Conservation (phyloP, 2,113 vertebrate genomes). For the Dasyurus viverrinus region DNA sequence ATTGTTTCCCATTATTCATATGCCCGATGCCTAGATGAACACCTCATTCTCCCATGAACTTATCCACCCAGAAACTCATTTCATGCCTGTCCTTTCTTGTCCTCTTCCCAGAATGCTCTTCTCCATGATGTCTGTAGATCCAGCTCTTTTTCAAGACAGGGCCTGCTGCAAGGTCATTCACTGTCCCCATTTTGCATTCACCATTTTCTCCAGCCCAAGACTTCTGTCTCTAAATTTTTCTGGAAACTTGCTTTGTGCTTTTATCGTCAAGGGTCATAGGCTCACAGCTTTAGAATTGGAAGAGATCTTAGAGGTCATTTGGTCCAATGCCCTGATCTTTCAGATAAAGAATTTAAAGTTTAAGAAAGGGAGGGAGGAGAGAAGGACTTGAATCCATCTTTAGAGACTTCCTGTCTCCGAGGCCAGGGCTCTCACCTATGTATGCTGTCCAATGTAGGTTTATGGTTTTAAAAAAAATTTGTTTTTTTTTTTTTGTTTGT, state of each 20-base stretch:
- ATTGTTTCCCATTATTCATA: neutral
- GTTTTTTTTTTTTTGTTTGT: too few relatives aligned
- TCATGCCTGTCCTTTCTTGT: neutral
- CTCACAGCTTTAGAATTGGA: neutral
- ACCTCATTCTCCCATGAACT: neutral
- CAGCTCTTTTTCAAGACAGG: neutral
- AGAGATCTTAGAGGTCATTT: neutral
- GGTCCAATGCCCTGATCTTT: neutral
- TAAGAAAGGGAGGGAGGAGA: neutral
- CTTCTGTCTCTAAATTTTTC: neutral
- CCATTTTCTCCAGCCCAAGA: neutral
- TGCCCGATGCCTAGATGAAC: neutral
- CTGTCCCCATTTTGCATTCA: neutral
- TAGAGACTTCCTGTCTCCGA: neutral
- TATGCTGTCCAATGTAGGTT: neutral
- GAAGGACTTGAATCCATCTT: neutral
- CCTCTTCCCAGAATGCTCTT: neutral
- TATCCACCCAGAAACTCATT: neutral
- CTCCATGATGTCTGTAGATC: neutral
- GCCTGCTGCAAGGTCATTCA: neutral
- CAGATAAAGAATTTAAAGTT: neutral
- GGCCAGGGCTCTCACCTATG: neutral
- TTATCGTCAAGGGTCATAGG: neutral
- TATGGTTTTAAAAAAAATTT: neutral
- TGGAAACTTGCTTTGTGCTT: neutral